These are phyloP conservation scores for Theodoxus fluviatilis DNA, from an alignment of 2,888 invertebrate species.

Conservation along the genomic window DNA sequence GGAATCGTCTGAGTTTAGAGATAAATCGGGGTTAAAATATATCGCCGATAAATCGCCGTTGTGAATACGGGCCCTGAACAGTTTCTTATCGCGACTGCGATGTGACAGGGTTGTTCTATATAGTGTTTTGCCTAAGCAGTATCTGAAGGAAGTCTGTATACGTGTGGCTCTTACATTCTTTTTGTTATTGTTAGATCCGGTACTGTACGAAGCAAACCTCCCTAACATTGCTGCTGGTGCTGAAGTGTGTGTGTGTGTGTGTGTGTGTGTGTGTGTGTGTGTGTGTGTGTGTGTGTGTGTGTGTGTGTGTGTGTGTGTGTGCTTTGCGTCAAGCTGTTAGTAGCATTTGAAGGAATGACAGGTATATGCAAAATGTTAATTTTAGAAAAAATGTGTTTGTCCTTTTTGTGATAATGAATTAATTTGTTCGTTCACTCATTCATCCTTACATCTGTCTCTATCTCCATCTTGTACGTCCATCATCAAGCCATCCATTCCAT, in stretches of 20 bases:
- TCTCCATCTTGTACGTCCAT: too few species aligned
- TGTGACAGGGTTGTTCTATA: neutral
- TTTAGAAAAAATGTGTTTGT: too few species aligned
- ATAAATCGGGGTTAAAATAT: too few species aligned
- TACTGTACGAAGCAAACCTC: neutral
- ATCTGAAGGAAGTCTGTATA: too few species aligned
- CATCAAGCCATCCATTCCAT: too few species aligned
- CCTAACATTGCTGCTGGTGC: neutral
- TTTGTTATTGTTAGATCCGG: neutral
- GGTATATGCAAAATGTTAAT: too few species aligned
- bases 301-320: neutral
- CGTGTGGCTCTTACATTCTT: neutral
- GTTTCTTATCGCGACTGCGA: neutral
- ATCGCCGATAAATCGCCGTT: too few species aligned
- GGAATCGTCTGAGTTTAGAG: too few species aligned
- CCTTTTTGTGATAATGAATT: neutral
- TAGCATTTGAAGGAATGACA: too few species aligned
- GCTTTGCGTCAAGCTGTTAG: neutral
- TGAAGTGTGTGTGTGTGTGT: conserved; percentile 7
- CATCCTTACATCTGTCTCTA: too few species aligned
- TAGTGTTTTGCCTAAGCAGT: neutral
- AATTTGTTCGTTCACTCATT: too few species aligned
- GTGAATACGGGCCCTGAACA: neutral
- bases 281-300: conserved; percentile 4
- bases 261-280: conserved; percentile 16